phyloP scores from a whole-genome alignment of 2,113 vertebrate species.

The Monarcha castaneiventris region DNA sequence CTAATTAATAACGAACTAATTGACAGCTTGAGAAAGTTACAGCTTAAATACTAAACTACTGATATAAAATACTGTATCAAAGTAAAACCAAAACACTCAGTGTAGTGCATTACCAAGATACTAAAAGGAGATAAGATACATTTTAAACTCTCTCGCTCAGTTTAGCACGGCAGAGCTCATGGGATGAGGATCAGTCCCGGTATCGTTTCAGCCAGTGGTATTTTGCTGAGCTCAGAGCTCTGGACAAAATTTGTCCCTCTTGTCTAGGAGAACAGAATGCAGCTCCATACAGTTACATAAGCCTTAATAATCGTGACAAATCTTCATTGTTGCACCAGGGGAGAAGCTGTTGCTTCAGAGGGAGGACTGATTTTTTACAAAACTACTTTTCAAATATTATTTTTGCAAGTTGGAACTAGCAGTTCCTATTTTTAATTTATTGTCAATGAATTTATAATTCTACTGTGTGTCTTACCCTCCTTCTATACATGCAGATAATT shows the following conservation, averaged over 20 bases:
- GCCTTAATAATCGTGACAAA: background rate
- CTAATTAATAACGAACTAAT: background rate
- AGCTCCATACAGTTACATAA: constrained; percentile 19
- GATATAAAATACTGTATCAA: background rate
- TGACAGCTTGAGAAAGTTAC: background rate
- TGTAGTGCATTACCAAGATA: background rate
- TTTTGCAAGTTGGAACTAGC: background rate
- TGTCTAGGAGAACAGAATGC: background rate
- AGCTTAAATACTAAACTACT: background rate
- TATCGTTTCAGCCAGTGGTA: background rate
- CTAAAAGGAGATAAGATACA: background rate
- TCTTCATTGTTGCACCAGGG: background rate
- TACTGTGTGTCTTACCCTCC: background rate
- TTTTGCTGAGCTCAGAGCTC: background rate
- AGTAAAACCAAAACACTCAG: background rate
- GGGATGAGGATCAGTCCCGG: background rate
- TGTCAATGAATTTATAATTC: background rate
- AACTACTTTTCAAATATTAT: background rate
- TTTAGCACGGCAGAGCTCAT: background rate
- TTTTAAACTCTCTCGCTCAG: background rate
- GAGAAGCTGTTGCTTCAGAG: background rate
- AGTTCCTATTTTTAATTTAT: background rate
- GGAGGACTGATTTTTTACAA: background rate
- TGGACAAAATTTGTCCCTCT: background rate
- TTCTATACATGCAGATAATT: background rate